Base-by-base conservation (phyloP, 2,888 invertebrate genomes). In the Drosophila neutralis region DNA sequence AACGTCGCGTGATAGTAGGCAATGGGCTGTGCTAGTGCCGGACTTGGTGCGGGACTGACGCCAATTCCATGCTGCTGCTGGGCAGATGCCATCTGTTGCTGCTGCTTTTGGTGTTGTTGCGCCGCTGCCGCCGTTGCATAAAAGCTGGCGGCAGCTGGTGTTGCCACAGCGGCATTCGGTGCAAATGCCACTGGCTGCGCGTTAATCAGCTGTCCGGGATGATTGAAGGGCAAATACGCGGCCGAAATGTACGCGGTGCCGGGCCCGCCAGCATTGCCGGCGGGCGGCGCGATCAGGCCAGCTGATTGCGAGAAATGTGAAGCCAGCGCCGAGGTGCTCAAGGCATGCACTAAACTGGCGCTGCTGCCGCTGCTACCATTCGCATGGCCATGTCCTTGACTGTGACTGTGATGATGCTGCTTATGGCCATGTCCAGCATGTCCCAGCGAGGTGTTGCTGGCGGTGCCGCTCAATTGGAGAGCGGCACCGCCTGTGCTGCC, bases 381-480 rank as follows among this genome's bases (percentile, higher is more conserved):
- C 18, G 61, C 64, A 27, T 78, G 78, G 2, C 73, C 61, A 54
- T 64, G 73, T 8, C 57, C 65, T 61, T 64, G 75, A 33, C n/a
- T 27, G 27, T 67, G 73, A 13, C 52, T 64, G 64, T 58, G 75
- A 8, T 56, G 65, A 59, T 65, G 72, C n/a, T 78, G 82, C 33
- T 54, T 65, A 52, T 78, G 78, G 48, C 71, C 77, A 36, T 76
- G 82, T 45, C 45, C 45, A 13, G 61, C 59, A 67, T 82, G 83
- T 49, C 73, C 83, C 59, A 87, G 70, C 33, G 87, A 59, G n/a
- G 58, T 65, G 45, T 38, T 84, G 78, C 78, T 87, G 78, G 87
- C 80, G 88, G 88, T 88, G 83, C 88, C 82, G 76, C 89, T 82
- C 73, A 88, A 63, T 80, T 83, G 88, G 2, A 74, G 74, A 60